Evolutionary conservation across 2,888 invertebrate species (phyloP).

Genomic region (Galerucella calmariensis): DNA sequence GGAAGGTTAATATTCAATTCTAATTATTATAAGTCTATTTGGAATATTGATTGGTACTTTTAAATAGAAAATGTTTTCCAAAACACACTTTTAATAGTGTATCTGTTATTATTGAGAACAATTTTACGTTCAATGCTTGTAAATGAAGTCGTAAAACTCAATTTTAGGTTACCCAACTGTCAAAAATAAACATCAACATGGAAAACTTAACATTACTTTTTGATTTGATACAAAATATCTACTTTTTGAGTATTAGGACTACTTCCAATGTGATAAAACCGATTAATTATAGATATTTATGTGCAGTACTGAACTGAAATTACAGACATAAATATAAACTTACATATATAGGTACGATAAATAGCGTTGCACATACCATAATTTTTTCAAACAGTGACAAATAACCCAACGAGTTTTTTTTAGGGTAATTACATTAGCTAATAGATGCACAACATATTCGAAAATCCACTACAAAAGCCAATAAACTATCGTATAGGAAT

Average conservation of each 20-base stretch:
- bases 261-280: background rate
- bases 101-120: background rate
- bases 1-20: background rate
- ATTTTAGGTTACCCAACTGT: no score
- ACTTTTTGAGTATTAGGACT: no score
- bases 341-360: background rate
- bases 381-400: constrained; percentile 15
- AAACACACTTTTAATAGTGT: background rate
- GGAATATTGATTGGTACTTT: background rate
- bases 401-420: constrained; percentile 22
- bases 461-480: constrained; percentile 21
- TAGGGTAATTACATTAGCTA: constrained; percentile 27
- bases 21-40: background rate
- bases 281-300: background rate
- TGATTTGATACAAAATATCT: no score
- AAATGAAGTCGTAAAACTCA: no score
- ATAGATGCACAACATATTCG: constrained; percentile 29
- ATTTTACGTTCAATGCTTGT: no score
- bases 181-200: no score
- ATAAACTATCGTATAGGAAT: constrained; percentile 48
- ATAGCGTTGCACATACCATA: constrained; percentile 2
- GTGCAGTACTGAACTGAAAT: background rate
- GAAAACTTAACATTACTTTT: no score
- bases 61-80: background rate
- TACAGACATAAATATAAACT: constrained; percentile 5